Evolutionary conservation across 2,113 vertebrate genomes (phyloP), one percentile per base, ranked within the genome.

Genomic region (Cephalopterus ornatus): DNA sequence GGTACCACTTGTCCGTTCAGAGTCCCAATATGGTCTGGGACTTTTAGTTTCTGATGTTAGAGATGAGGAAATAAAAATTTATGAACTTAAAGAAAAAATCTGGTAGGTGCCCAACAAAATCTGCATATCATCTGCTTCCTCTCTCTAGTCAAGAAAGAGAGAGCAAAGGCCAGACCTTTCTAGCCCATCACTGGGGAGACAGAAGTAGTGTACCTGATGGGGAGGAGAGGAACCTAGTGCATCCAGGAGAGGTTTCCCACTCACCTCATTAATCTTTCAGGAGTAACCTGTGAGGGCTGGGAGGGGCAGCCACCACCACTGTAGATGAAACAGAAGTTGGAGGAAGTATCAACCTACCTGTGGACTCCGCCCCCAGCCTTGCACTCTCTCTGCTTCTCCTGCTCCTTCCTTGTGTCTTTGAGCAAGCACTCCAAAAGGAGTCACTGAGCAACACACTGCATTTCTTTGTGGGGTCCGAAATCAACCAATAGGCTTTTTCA

Each of bases 101-200:
- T n/a, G 72, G 2, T 26, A 32, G 0, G 0, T 24, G 2, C 11
- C 37, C 20, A 67, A 42, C 42, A 27, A 76, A 65, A 79, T 12
- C 1, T 42, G 13, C 9, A 0, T 30, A 18, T 44, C 42, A 59
- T 21, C 49, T 52, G 9, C n/a, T 73, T 55, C 11, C 2, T 82
- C 35, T 4, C 16, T 13, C 5, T 39, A 26, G 23, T 8, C 28
- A 83, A 61, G 30, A 61, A 47, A 74, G 26, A 77, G 37, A 80
- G 12, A 71, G 26, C n/a, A 33, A 75, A 80, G 11, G 22, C 2
- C 22, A 41, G 27, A 86, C 4, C 3, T 52, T 73, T 33, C 28
- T 46, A 70, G 20, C 27, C 23, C 1, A 0, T 32, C 0, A 4
- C 11, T 56, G n/a, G 11, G 12, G 16, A 26, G 22, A 33, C 6